Conservation (phyloP, 1,140 invertebrate genomes). For the Papilio glaucus region DNA sequence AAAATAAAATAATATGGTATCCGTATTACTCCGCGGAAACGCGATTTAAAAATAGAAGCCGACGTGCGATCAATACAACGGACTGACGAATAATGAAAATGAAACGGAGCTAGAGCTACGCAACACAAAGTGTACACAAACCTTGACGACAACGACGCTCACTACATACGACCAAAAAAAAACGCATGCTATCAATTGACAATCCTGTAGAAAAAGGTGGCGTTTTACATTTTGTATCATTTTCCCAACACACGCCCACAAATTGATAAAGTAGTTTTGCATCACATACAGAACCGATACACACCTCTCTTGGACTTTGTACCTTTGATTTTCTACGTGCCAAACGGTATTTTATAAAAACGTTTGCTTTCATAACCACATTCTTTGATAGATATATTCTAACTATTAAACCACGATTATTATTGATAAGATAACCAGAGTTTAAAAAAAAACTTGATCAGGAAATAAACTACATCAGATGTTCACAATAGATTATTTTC, state of each 20-base stretch:
- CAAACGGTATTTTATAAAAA: neutral
- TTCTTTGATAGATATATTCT: neutral
- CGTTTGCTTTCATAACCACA: neutral
- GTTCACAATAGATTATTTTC: neutral
- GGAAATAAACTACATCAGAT: neutral
- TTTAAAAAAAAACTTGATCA: neutral
- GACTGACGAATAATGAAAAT: conserved; percentile 69
- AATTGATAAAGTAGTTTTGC: conserved; percentile 33
- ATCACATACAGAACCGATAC: conserved; percentile 8
- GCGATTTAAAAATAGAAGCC: conserved; percentile 37
- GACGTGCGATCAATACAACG: conserved; percentile 61
- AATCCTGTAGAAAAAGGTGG: neutral
- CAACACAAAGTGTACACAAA: conserved; percentile 35
- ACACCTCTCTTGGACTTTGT: conserved; percentile 33
- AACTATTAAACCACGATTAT: neutral
- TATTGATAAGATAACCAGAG: neutral
- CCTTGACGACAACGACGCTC: conserved; percentile 30
- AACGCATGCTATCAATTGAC: neutral
- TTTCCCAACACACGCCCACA: conserved; percentile 30
- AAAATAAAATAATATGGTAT: conserved; percentile 47
- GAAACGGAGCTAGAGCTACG: conserved; percentile 43
- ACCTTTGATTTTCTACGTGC: conserved; percentile 25
- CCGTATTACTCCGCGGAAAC: conserved; percentile 48
- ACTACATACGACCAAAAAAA: conserved; percentile 15
- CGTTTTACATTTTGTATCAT: neutral